Conservation (phyloP, 2,113 vertebrate genomes). For the Dermatemys mawii region DNA sequence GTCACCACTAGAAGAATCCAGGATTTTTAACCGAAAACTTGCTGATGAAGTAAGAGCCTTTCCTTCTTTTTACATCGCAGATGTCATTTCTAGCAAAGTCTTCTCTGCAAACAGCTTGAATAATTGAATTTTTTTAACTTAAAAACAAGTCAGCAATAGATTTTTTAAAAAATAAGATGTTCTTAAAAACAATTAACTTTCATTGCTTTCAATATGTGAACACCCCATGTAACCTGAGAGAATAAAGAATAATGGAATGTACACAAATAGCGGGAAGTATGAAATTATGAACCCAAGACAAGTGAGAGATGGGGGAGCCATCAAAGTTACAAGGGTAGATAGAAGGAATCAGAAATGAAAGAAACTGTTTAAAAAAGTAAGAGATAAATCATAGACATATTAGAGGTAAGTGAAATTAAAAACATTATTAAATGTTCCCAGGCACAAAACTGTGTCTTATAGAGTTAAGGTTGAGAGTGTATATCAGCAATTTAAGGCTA, state of each 20-base stretch:
- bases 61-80: not conserved
- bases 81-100: not conserved
- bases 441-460: not conserved
- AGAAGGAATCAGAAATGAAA: not conserved
- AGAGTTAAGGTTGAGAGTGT: not conserved
- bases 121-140: not conserved
- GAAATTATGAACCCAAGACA: not conserved
- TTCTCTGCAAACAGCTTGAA: not conserved
- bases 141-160: not conserved
- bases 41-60: slow-evolving; percentile 90
- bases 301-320: not conserved
- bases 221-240: not conserved
- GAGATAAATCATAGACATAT: not conserved
- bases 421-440: not conserved
- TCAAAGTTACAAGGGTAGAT: not conserved
- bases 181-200: not conserved
- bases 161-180: not conserved
- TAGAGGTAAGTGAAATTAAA: not conserved
- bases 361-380: not conserved
- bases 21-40: slow-evolving; percentile 95
- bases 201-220: not conserved
- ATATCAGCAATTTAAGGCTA: not conserved
- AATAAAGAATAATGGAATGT: not conserved
- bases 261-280: not conserved
- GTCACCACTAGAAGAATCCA: slow-evolving; percentile 92